A percentile compares a stretch with the other conserved stretches of the same genome.
Evolutionary conservation across 2,113 vertebrate genomes (phyloP).

Genomic region (Gambusia affinis): DNA sequence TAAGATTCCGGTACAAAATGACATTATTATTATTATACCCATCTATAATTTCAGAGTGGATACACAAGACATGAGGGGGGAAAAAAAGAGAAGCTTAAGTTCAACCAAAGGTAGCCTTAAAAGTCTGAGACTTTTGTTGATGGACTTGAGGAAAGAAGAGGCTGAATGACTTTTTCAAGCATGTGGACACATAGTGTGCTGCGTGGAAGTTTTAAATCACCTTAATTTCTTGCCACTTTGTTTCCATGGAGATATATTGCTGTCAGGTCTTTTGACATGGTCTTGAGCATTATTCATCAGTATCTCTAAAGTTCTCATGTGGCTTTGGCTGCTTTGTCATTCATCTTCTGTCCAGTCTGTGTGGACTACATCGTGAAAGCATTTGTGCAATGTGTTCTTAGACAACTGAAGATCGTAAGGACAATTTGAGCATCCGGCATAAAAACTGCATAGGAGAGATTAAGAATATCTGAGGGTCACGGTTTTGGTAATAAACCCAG

Average conservation of each 20-base stretch:
- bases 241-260: neutral
- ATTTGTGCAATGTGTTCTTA: neutral
- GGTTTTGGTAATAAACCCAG: neutral
- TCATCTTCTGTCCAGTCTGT: neutral
- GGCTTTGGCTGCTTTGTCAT: neutral
- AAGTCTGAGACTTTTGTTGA: slow-evolving; percentile 69
- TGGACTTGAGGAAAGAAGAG: slow-evolving; percentile 55
- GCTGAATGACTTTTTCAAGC: slow-evolving; percentile 13
- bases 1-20: slow-evolving; percentile 86
- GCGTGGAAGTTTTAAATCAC: neutral
- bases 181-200: slow-evolving; percentile 14
- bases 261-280: neutral
- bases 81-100: slow-evolving; percentile 80
- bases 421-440: no score
- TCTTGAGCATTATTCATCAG: neutral
- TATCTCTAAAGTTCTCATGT: neutral
- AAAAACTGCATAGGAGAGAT: neutral
- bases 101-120: slow-evolving; percentile 82
- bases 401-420: neutral
- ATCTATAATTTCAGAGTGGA: slow-evolving; percentile 86
- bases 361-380: neutral
- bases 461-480: neutral
- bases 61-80: slow-evolving; percentile 76
- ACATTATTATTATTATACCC: slow-evolving; percentile 89
- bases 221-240: neutral